Evolutionary conservation across 2,888 invertebrate genomes (phyloP).

Genomic region (Microchrysa polita): DNA sequence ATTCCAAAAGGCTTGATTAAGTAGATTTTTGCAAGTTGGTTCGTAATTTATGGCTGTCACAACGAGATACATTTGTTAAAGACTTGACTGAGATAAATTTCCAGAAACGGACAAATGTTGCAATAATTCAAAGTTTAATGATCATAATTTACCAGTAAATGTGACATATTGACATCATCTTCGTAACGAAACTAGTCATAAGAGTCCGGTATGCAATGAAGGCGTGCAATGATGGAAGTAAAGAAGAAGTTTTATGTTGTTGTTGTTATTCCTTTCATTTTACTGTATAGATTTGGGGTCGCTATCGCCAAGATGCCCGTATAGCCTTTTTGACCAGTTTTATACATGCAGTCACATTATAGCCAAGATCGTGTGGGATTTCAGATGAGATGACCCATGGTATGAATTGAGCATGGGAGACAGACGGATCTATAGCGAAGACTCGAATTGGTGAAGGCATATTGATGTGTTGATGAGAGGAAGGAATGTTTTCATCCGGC

Average conservation of each 20-base stretch:
- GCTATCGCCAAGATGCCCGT: slow-evolving; percentile 10
- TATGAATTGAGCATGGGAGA: neutral
- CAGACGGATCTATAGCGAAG: too few species aligned
- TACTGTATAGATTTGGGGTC: slow-evolving; percentile 6
- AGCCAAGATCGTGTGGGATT: slow-evolving; percentile 1
- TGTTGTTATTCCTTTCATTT: neutral
- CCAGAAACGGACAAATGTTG: slow-evolving; percentile 44
- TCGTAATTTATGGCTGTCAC: slow-evolving; percentile 45
- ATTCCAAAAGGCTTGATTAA: slow-evolving; percentile 32
- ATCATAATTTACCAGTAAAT: slow-evolving; percentile 44
- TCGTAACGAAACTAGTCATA: slow-evolving; percentile 43
- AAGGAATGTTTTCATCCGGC: too few species aligned
- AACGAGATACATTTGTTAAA: slow-evolving; percentile 45
- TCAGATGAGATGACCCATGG: slow-evolving; percentile 14
- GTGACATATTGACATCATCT: slow-evolving; percentile 45
- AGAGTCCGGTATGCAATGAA: slow-evolving; percentile 4
- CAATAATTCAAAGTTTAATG: slow-evolving; percentile 45
- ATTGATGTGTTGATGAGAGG: too few species aligned
- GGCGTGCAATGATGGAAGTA: neutral
- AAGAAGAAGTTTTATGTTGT: neutral
- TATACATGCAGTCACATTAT: neutral
- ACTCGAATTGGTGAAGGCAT: too few species aligned
- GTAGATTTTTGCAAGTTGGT: slow-evolving; percentile 42
- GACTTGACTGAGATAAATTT: slow-evolving; percentile 44
- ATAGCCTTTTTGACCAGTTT: neutral